Base-by-base conservation (phyloP, 2,113 vertebrate genomes). In the Litocranius walleri region DNA sequence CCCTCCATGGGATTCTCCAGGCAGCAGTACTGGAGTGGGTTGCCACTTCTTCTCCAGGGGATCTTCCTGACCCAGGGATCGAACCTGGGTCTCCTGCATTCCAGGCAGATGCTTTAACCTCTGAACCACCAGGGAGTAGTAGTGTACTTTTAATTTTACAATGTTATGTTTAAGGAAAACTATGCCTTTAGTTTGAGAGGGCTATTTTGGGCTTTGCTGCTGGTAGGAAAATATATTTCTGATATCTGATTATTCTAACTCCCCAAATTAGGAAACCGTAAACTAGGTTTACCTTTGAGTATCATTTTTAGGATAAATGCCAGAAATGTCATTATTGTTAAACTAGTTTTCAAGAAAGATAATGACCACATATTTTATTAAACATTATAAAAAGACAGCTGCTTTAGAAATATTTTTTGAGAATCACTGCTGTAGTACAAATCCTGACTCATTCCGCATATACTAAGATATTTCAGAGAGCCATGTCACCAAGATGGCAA, bases 281-380 rank as follows among this genome's bases (percentile, higher is more conserved):
- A n/a, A 54, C 29, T 83, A 92, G 25, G 15, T 81, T 90, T 92
- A 94, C 50, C 27, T 87, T 64, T 62, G 59, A 82, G 1, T 90
- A 40, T 93, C 43, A 67, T 80, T 95, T 95, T 81, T 96, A 89
- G 50, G 48, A 48, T 78, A 77, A 84, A 94, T 90, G 17, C 50
- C 81, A 77, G n/a, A 94, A 71, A 25, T 88, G 14, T 52, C 78
- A 81, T 67, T 78, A 23, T 7, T 74, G 10, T 97, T 90, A 56
- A 95, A 25, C 29, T 92, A 89, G 7, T 86, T 45, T 95, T 88
- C 30, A 95, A 78, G 40, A 48, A 78, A 83, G n/a, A 17, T 88
- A 67, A 52, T 90, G 33, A 77, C 45, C 78, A 56, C 12, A 8
- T 67, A 40, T 21, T 21, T 84, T 92, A 61, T 67, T 25, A 84